These are phyloP conservation scores for Lepilemur ruficaudatus DNA, from an alignment of 2,797 vertebrate species.

Conservation along the genomic window DNA sequence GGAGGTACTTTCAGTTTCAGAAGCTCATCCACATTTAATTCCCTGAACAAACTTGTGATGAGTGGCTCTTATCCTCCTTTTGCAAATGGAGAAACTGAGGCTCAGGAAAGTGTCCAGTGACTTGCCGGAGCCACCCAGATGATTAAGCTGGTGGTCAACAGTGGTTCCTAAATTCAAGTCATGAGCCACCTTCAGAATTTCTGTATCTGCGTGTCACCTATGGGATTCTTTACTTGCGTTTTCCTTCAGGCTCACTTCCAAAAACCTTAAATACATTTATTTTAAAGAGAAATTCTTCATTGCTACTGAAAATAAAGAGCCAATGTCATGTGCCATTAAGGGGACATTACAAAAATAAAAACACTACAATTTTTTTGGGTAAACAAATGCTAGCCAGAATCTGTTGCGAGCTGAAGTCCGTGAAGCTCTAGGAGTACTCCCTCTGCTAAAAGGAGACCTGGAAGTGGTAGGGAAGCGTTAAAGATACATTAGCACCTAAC, in stretches of 20 bases:
- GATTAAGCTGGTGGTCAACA: not conserved
- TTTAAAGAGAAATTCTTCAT: not conserved
- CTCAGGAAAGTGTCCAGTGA: not conserved
- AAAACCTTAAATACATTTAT: not conserved
- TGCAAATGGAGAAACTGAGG: not conserved
- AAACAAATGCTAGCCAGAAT: not conserved
- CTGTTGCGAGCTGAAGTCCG: not conserved
- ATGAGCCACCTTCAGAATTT: accelerated
- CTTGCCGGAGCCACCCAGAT: too few relatives aligned
- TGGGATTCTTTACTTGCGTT: not conserved
- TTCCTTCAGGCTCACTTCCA: not conserved
- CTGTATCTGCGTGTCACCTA: accelerated
- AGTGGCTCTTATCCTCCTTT: not conserved
- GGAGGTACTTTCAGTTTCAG: not conserved
- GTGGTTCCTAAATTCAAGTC: not conserved
- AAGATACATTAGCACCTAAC: accelerated
- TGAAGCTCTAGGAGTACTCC: not conserved
- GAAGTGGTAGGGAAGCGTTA: too few relatives aligned
- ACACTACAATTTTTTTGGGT: too few relatives aligned
- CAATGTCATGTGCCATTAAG: too few relatives aligned
- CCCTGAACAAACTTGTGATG: not conserved
- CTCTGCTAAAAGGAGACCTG: not conserved
- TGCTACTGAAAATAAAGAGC: not conserved
- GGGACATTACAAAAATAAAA: not conserved
- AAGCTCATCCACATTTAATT: too few relatives aligned